Conservation (phyloP, 2,797 vertebrate genomes). For the Leptatherina wallacei region DNA sequence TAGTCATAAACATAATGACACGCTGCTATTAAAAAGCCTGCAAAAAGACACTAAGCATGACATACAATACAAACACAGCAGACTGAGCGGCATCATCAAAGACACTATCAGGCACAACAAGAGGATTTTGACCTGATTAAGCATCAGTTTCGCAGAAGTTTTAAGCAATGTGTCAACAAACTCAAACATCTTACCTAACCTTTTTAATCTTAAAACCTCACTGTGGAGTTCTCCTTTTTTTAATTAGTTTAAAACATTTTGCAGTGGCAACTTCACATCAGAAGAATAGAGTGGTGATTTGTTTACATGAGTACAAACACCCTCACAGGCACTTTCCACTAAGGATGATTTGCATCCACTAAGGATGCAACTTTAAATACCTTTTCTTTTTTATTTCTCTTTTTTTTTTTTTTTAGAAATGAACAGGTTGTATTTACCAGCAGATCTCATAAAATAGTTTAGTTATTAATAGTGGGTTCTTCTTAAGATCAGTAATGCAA, state of each 20-base stretch:
- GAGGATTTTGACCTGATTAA: slow-evolving; percentile 57
- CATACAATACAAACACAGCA: slow-evolving; percentile 56
- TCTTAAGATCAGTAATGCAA: slow-evolving; percentile 19
- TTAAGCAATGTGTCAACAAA: slow-evolving; percentile 12
- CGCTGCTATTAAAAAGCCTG: slow-evolving; percentile 61
- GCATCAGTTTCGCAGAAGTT: slow-evolving; percentile 44
- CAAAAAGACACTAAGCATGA: slow-evolving; percentile 68
- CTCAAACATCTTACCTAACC: slow-evolving; percentile 36
- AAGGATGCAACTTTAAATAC: slow-evolving; percentile 18
- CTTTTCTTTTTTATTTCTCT: neutral
- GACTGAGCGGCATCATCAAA: slow-evolving; percentile 54
- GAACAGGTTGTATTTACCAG: slow-evolving; percentile 33
- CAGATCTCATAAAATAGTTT: slow-evolving; percentile 5
- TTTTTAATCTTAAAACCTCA: slow-evolving; percentile 32
- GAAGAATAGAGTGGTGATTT: slow-evolving; percentile 46
- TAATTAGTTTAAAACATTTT: slow-evolving; percentile 58
- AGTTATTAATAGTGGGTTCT: slow-evolving; percentile 12
- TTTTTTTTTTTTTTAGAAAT: slow-evolving; percentile 6
- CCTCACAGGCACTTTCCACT: slow-evolving; percentile 76
- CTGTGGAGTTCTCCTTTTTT: slow-evolving; percentile 29
- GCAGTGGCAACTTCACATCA: slow-evolving; percentile 40
- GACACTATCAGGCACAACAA: slow-evolving; percentile 49
- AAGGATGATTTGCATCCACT: slow-evolving; percentile 17
- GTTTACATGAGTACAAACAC: slow-evolving; percentile 58
- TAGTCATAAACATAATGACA: slow-evolving; percentile 52